A percentile compares a stretch with the other conserved stretches of the same genome.
phyloP scores from a whole-genome alignment of 2,888 invertebrate species.

The Choristoneura rosaceana region DNA sequence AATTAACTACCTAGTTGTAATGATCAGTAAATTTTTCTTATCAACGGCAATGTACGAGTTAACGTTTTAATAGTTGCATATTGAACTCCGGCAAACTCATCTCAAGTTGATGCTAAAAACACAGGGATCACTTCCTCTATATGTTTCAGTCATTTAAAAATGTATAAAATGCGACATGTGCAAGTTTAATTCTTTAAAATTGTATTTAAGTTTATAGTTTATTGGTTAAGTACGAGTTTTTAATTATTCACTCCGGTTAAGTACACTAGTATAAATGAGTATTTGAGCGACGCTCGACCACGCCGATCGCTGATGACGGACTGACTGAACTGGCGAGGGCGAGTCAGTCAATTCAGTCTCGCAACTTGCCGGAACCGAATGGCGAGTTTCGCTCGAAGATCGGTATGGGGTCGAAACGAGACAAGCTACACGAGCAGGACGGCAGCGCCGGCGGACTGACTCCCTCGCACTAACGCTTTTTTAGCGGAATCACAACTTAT shows the following conservation, averaged over 20 bases:
- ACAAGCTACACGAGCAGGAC: background rate
- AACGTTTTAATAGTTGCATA: slow-evolving; percentile 2
- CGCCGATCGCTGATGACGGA: background rate
- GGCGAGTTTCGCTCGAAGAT: background rate
- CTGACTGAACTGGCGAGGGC: background rate
- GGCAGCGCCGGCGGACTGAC: background rate
- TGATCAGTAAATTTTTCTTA: background rate
- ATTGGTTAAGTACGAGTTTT: background rate
- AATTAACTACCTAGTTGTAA: background rate
- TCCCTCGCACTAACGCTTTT: slow-evolving; percentile 10
- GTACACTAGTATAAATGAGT: background rate
- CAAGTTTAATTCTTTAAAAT: background rate
- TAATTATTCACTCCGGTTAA: background rate
- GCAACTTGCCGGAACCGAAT: background rate
- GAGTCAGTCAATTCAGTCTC: background rate
- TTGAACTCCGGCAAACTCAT: slow-evolving; percentile 5
- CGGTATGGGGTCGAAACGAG: background rate
- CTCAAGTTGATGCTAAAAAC: background rate
- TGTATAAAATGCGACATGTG: background rate
- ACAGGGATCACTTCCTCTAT: background rate
- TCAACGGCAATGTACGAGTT: background rate
- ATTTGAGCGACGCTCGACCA: background rate
- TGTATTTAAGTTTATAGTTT: background rate
- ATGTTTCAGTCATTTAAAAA: background rate
- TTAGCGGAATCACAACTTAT: slow-evolving; percentile 2